These are phyloP conservation scores for Pecten maximus DNA, from an alignment of 2,888 invertebrate genomes.

Conservation along the genomic window DNA sequence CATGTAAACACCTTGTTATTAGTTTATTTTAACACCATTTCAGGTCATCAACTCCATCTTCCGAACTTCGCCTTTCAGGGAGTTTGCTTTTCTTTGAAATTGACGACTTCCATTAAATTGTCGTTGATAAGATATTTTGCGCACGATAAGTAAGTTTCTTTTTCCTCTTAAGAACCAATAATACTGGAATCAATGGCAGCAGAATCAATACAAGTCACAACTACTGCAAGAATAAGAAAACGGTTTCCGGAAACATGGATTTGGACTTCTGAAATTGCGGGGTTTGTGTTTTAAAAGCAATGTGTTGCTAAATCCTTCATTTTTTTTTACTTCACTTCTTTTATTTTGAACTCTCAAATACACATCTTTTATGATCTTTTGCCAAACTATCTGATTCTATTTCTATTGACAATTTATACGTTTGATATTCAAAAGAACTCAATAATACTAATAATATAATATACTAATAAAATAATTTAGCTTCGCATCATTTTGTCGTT, in stretches of 20 bases:
- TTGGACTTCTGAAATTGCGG: slow-evolving; percentile 26
- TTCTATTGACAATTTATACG: too few species aligned
- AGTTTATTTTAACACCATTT: neutral
- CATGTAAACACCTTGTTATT: neutral
- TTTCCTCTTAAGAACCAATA: neutral
- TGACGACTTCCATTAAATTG: neutral
- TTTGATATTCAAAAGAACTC: too few species aligned
- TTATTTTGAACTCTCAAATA: too few species aligned
- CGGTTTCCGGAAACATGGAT: slow-evolving; percentile 46
- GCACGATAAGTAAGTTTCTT: neutral
- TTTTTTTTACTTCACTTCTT: neutral
- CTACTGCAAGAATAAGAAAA: slow-evolving; percentile 19
- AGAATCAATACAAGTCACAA: neutral
- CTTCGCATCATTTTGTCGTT: too few species aligned
- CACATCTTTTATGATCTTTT: too few species aligned
- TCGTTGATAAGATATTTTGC: neutral
- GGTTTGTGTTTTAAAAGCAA: slow-evolving; percentile 16
- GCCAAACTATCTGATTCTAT: too few species aligned
- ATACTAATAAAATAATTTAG: too few species aligned
- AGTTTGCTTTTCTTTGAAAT: neutral
- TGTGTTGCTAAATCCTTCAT: neutral
- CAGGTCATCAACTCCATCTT: neutral
- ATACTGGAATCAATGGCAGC: neutral
- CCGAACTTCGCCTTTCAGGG: neutral
- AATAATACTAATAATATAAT: too few species aligned